Evolutionary conservation across 2,113 vertebrate genomes (phyloP).

Genomic region (Cricetomys ansorgei): DNA sequence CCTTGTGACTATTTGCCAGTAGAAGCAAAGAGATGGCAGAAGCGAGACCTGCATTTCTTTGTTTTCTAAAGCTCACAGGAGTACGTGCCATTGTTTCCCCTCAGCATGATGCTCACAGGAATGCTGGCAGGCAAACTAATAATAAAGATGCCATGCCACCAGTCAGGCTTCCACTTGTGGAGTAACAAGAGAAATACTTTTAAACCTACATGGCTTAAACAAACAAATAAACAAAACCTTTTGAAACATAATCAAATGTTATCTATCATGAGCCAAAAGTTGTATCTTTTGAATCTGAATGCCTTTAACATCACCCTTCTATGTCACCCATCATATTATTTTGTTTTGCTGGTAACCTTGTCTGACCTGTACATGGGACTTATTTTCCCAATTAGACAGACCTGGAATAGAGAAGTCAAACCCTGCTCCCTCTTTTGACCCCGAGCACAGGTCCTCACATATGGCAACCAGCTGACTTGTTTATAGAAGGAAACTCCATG

Average conservation of each 20-base stretch:
- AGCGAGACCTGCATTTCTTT: neutral
- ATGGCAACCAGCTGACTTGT: neutral
- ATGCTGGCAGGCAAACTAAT: neutral
- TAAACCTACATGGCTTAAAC: neutral
- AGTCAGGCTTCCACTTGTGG: neutral
- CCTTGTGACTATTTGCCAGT: neutral
- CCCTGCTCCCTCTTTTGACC: neutral
- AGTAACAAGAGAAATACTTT: slow-evolving; percentile 28
- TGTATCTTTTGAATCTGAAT: slow-evolving; percentile 12
- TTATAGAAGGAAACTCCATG: neutral
- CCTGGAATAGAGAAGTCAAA: slow-evolving; percentile 56
- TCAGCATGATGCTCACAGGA: neutral
- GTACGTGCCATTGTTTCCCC: neutral
- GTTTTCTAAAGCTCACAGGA: neutral
- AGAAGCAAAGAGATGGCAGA: neutral
- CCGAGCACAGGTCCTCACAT: neutral
- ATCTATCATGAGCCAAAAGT: slow-evolving; percentile 10
- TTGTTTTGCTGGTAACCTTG: slow-evolving; percentile 54
- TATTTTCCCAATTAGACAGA: slow-evolving; percentile 61
- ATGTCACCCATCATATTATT: slow-evolving; percentile 15
- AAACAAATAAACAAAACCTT: neutral
- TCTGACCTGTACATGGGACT: slow-evolving; percentile 41
- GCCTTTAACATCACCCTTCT: neutral
- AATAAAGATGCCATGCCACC: neutral
- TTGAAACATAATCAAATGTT: slow-evolving; percentile 44